A percentile compares a stretch with the other conserved stretches of the same genome.
These are phyloP conservation scores for Arbacia lixula DNA, from an alignment of 53 echinoderm and acorn worm genomes.

Conservation along the genomic window DNA sequence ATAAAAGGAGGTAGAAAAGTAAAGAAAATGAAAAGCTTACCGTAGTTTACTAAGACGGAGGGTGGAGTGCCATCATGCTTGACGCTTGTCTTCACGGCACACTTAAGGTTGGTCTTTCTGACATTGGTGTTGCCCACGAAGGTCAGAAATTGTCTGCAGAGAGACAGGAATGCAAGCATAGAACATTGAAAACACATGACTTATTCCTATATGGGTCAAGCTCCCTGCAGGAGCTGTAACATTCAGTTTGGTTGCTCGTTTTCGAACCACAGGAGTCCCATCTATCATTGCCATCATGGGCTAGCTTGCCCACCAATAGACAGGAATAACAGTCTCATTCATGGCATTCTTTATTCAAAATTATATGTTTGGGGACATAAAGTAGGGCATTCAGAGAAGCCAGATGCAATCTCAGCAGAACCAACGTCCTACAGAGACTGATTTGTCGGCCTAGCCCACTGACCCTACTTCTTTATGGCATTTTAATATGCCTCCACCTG, in stretches of 20 bases:
- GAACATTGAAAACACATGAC: no score
- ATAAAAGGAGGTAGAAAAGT: neutral
- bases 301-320: neutral
- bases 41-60: conserved; percentile 63
- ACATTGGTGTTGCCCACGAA: conserved; percentile 57
- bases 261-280: neutral
- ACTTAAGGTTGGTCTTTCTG: conserved; percentile 72
- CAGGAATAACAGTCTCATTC: no score
- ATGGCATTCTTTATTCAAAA: no score
- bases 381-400: no score
- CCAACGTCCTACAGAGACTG: no score
- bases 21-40: conserved; percentile 48
- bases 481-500: no score
- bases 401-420: no score
- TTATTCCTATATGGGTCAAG: no score
- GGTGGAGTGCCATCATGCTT: conserved; percentile 78
- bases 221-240: neutral
- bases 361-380: no score
- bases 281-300: neutral
- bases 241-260: neutral
- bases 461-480: no score
- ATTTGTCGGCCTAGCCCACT: no score
- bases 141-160: conserved; percentile 68
- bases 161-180: neutral
- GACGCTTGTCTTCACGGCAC: conserved; percentile 65